Conservation (phyloP, 2,888 invertebrate genomes). For the Limenitis camilla region DNA sequence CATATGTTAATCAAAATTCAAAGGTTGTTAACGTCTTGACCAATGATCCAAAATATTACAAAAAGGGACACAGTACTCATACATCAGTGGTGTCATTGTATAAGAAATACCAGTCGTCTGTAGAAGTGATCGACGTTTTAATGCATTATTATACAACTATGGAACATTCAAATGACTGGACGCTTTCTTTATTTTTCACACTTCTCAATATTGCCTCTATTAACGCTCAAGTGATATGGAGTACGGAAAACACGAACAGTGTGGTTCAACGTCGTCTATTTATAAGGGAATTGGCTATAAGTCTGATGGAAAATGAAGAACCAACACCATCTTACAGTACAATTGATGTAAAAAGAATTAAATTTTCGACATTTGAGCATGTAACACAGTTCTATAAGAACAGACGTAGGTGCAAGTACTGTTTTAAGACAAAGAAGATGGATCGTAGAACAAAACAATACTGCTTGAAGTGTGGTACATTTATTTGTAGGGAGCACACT, state of each 20-base stretch:
- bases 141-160: conserved; percentile 65
- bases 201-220: conserved; percentile 60
- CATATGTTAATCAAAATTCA: conserved; percentile 45
- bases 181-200: conserved; percentile 56
- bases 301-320: conserved; percentile 40
- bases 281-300: conserved; percentile 50
- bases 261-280: conserved; percentile 47
- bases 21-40: conserved; percentile 52
- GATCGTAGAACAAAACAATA: conserved; percentile 52
- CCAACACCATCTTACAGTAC: conserved; percentile 21
- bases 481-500: conserved; percentile 59
- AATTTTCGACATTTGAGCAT: conserved; percentile 20
- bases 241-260: conserved; percentile 35
- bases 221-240: conserved; percentile 64
- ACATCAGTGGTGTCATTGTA: conserved; percentile 50
- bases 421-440: conserved; percentile 41
- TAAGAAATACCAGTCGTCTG: conserved; percentile 53
- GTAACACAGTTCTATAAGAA: conserved; percentile 28
- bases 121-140: conserved; percentile 57
- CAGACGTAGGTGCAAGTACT: conserved; percentile 49
- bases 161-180: conserved; percentile 64
- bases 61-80: conserved; percentile 40
- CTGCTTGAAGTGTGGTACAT: conserved; percentile 52
- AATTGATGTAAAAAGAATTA: conserved; percentile 26
- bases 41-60: conserved; percentile 54